These are phyloP conservation scores for Sphaerophoria taeniata DNA, from an alignment of 2,888 invertebrate genomes.

Conservation along the genomic window DNA sequence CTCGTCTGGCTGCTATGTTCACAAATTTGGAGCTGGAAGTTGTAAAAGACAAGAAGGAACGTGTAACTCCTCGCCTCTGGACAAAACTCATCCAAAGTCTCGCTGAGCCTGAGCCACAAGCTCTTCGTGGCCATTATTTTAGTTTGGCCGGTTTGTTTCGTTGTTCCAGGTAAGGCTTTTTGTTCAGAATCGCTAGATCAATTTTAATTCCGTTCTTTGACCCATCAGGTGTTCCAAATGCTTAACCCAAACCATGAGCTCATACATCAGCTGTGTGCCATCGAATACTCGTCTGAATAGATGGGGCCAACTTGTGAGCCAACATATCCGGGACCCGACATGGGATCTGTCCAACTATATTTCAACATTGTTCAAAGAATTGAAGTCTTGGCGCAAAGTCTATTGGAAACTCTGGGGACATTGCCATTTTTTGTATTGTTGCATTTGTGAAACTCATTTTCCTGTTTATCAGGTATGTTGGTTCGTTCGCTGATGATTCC, in stretches of 20 bases:
- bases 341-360: constrained; percentile 94
- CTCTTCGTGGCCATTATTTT: constrained; percentile 90
- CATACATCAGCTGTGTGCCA: constrained; percentile 89
- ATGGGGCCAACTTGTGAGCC: constrained; percentile 88
- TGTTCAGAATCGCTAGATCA: too few species aligned
- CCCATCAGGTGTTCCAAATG: constrained; percentile 87
- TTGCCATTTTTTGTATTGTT: constrained; percentile 93
- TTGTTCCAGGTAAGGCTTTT: constrained; percentile 84
- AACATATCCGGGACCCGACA: constrained; percentile 88
- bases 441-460: constrained; percentile 90
- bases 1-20: constrained; percentile 92
- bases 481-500: background rate
- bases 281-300: constrained; percentile 89
- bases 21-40: constrained; percentile 93
- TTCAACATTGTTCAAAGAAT: constrained; percentile 88
- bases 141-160: constrained; percentile 90
- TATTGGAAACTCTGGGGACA: constrained; percentile 98
- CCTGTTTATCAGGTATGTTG: constrained; percentile 86
- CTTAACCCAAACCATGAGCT: constrained; percentile 88
- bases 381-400: constrained; percentile 94
- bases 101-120: constrained; percentile 90
- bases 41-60: constrained; percentile 93
- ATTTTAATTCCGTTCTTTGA: background rate
- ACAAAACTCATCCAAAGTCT: constrained; percentile 92
- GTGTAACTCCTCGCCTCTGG: constrained; percentile 92